phyloP scores from a whole-genome alignment of 2,797 vertebrate genomes.

The Limnodromus scolopaceus region DNA sequence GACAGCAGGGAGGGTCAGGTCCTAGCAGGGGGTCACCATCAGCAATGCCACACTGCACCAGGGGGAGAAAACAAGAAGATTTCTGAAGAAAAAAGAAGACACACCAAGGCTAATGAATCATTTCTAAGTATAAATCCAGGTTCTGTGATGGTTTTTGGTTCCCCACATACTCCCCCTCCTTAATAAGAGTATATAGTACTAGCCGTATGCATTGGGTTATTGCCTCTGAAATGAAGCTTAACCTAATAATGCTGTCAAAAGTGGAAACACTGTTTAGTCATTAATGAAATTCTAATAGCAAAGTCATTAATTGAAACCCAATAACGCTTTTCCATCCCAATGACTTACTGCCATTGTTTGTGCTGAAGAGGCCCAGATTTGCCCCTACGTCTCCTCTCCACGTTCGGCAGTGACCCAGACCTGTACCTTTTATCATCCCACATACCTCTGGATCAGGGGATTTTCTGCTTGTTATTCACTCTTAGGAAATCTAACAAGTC shows the following conservation, averaged over 20 bases:
- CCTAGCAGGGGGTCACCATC: background rate
- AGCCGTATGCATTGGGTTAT: background rate
- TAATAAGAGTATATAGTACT: background rate
- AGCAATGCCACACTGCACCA: background rate
- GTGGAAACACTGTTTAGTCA: constrained; percentile 8
- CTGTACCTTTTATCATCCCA: background rate
- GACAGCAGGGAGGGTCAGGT: background rate
- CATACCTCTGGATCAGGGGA: background rate
- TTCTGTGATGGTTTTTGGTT: background rate
- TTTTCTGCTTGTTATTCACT: constrained; percentile 34
- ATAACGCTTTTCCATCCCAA: background rate
- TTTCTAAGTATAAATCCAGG: background rate
- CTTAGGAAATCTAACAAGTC: constrained; percentile 25
- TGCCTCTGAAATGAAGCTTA: constrained; percentile 35
- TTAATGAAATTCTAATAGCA: constrained; percentile 9
- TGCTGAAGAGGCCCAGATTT: background rate
- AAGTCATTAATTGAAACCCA: constrained; percentile 27
- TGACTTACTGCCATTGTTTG: background rate
- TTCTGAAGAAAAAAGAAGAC: background rate
- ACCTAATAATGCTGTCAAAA: background rate
- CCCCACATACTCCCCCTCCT: background rate
- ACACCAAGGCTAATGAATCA: background rate
- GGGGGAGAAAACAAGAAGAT: background rate
- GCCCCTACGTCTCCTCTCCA: background rate
- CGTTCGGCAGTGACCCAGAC: rapidly evolving